These are phyloP conservation scores for Alces alces DNA, from an alignment of 2,113 vertebrate genomes.

Conservation along the genomic window DNA sequence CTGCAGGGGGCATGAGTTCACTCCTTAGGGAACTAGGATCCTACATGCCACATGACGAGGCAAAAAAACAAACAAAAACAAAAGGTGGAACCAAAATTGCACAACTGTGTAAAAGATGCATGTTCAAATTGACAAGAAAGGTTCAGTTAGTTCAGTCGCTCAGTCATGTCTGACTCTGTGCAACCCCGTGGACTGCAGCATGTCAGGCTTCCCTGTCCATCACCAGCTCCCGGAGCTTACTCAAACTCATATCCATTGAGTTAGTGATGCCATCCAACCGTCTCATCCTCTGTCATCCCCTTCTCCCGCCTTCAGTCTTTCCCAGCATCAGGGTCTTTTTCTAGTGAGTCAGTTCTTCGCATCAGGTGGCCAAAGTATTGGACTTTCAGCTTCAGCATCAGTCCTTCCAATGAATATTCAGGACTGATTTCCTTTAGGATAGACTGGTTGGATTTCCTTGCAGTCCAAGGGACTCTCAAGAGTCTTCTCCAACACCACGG, in stretches of 20 bases:
- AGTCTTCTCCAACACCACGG: not conserved
- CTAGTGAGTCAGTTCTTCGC: not conserved
- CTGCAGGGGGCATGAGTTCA: not conserved
- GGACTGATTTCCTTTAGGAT: not conserved
- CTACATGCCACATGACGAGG: not conserved
- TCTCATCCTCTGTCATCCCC: not conserved
- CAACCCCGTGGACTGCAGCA: not conserved
- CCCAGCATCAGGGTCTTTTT: not conserved
- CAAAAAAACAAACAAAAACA: not conserved
- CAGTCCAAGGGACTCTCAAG: not conserved
- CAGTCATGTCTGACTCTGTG: not conserved
- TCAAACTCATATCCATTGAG: not conserved
- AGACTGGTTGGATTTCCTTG: not conserved
- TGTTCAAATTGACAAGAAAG: not conserved
- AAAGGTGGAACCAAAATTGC: not conserved
- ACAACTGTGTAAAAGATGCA: not conserved
- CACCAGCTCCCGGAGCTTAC: not conserved
- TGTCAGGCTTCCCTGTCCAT: not conserved
- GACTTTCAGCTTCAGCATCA: not conserved
- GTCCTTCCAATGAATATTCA: not conserved
- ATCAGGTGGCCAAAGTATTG: not conserved
- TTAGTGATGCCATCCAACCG: not conserved
- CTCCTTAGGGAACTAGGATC: not conserved
- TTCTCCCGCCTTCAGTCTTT: not conserved
- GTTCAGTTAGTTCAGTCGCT: not conserved